A percentile compares a stretch with the other conserved stretches of the same genome.
Conservation (phyloP, 2,797 vertebrate species). For the Propithecus deckenii region DNA sequence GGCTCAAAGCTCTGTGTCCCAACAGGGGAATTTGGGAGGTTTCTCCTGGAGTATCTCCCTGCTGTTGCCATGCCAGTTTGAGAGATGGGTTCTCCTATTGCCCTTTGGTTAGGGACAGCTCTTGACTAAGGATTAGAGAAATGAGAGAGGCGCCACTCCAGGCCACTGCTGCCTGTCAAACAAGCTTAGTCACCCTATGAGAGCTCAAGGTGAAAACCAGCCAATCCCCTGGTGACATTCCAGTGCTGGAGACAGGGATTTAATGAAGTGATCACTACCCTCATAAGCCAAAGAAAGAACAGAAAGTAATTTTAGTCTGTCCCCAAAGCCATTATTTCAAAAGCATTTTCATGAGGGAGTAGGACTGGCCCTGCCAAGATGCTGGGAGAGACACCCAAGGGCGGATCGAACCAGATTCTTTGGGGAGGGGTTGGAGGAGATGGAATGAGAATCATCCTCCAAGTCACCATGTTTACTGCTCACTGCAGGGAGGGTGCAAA, state of each 20-base stretch:
- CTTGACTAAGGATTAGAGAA: neutral
- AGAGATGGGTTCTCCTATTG: neutral
- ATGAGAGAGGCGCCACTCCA: neutral
- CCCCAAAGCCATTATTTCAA: neutral
- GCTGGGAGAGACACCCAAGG: neutral
- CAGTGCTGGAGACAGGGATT: neutral
- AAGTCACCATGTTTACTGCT: too few relatives aligned
- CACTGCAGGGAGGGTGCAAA: neutral
- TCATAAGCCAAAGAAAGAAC: neutral
- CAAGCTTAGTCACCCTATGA: neutral
- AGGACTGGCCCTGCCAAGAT: neutral
- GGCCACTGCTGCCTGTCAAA: neutral
- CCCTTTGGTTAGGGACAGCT: neutral
- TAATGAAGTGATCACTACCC: neutral
- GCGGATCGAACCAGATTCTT: neutral
- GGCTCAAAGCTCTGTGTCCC: neutral
- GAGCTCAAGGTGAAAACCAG: neutral
- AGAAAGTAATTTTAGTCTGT: neutral
- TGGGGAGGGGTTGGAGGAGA: neutral
- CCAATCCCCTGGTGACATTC: neutral
- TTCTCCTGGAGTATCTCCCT: neutral
- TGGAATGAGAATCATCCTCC: neutral
- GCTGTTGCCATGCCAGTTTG: neutral
- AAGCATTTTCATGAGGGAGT: neutral
- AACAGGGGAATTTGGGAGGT: neutral